Evolutionary conservation across 1,140 invertebrate species (phyloP), one percentile per base, ranked within the genome.

Genomic region (Danaus plexippus): DNA sequence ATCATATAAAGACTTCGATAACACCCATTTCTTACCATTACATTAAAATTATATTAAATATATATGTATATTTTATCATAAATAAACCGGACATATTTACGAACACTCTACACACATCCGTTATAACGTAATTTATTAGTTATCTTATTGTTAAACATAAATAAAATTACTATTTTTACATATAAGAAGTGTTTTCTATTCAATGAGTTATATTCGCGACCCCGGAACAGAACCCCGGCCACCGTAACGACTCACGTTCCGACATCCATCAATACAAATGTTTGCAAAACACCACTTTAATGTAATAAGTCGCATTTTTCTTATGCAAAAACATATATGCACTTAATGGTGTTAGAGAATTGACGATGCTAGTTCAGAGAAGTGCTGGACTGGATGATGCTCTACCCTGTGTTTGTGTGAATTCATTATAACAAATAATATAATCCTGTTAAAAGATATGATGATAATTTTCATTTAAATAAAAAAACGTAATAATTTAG

Each of bases 261-360:
- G 41, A 56, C 58, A 50, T 46, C 59, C 50, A 67, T 64, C 59
- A 63, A 54, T 65, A 65, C 70, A 73, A 73, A 75, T 76, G 75
- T 59, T 63, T 61, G 65, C 73, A 77, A 80, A 80, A 80, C 77
- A 74, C 65, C 67, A 66, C 63, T 61, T 54, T 80, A 84, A 84
- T 80, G 77, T 79, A 80, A 80, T 84, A 84, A 84, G 76, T 75
- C 63, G 68, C 67, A 80, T 82, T 84, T 84, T 84, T 84, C 80
- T 79, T 73, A 71, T 63, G 79, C 77, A 77, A 80, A 83, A 80
- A 80, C 71, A 65, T 67, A 64, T 53, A 45, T 67, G 64, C 65
- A 63, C 59, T 66, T 84, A 79, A 85, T 85, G 73, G 73, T 73
- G 74, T 84, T 77, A 80, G 78, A 82, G 82, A 79, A 81, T 78